Base-by-base conservation (phyloP, 2,888 invertebrate genomes). In the Troglohyphantes excavatus region DNA sequence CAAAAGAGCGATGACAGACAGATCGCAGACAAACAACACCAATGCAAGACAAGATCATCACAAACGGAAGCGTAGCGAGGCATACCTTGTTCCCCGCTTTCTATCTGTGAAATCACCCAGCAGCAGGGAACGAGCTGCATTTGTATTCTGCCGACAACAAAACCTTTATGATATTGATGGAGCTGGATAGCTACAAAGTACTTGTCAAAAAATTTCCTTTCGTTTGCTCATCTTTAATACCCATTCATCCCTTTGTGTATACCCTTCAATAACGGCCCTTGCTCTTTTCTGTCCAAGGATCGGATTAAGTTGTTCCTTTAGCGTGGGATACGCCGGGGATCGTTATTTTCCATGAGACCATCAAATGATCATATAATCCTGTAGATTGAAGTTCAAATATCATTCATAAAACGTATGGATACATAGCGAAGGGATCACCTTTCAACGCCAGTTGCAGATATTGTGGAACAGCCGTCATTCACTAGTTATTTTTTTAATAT, bases 301-400 rank as follows among this genome's bases (percentile, higher is more conserved):
- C 21, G 82, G 88, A 88, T 88, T 88, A 88, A 88, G 88, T 88
- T 88, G 88, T 88, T 82, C 76, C 75, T 81, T 76, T 82, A 82
- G 68, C 88, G 88, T 88, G 88, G 88, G 88, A 88, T 82, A 82
- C 27, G 59, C 81, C 46, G 27, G 17, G 26, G 72, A 70, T 87
- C 79, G 79, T 88, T 73, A 67, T 82, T 43, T 43, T 6, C 46
- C 21, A 17, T 26, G 33, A 27, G 53, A 75, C 72, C 68, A 88
- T 88, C 81, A 76, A 88, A 88, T 43, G 82, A 82, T 61, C 73
- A 82, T 88, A 81, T 81, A 82, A 88, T 82, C 82, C 88, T 17
- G 61, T 17, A 72, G 82, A 82, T 87, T 67, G 87, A 29, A 81
- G 73, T 88, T n/a, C 81, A 68, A 76, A 68, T 82, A 82, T 73